A percentile compares a stretch with the other conserved stretches of the same genome.
phyloP scores from a whole-genome alignment of 2,113 vertebrate genomes.

The Picathartes gymnocephalus region DNA sequence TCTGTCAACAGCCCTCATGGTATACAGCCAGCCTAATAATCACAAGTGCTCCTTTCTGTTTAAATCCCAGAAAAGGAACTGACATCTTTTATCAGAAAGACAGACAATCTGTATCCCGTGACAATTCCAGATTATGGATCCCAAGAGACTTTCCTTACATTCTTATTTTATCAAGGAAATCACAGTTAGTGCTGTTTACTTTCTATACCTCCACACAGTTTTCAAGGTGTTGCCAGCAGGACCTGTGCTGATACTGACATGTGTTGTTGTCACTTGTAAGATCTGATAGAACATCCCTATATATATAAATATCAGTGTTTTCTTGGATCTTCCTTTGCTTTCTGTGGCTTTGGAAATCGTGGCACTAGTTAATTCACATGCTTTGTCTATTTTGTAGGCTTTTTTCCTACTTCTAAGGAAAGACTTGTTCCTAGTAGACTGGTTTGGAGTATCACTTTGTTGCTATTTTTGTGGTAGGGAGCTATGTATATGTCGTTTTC shows the following conservation, averaged over 20 bases:
- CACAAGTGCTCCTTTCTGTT: slow-evolving; percentile 77
- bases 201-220: slow-evolving; percentile 66
- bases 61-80: slow-evolving; percentile 77
- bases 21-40: slow-evolving; percentile 74
- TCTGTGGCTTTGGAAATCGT: slow-evolving; percentile 49
- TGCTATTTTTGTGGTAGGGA: not conserved
- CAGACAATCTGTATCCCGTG: slow-evolving; percentile 79
- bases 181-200: slow-evolving; percentile 72
- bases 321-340: slow-evolving; percentile 66
- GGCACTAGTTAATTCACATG: slow-evolving; percentile 44
- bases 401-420: slow-evolving; percentile 20
- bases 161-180: slow-evolving; percentile 78
- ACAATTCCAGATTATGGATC: slow-evolving; percentile 84
- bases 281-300: slow-evolving; percentile 73
- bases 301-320: slow-evolving; percentile 68
- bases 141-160: slow-evolving; percentile 75
- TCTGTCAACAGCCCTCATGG: slow-evolving; percentile 66
- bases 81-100: slow-evolving; percentile 84
- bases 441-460: not conserved
- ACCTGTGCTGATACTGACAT: slow-evolving; percentile 76
- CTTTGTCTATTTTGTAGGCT: slow-evolving; percentile 21
- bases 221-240: slow-evolving; percentile 83
- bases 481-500: not conserved
- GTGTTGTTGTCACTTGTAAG: slow-evolving; percentile 79
- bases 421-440: slow-evolving; percentile 20